Evolutionary conservation across 2,113 vertebrate species (phyloP).

Genomic region (Camelus bactrianus): DNA sequence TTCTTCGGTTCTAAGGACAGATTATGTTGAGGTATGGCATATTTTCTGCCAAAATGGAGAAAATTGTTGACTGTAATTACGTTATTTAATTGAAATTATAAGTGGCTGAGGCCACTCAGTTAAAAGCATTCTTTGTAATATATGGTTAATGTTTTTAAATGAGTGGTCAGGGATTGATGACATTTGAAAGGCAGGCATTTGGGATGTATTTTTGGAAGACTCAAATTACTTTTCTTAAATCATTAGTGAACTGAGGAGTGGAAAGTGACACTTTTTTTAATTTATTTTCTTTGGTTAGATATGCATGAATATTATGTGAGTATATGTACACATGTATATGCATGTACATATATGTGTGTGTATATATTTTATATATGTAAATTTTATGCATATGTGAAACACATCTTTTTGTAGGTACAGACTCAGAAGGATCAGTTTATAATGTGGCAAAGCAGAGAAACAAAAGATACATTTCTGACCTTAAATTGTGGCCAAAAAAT

Average conservation of each 20-base stretch:
- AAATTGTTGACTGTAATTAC: conserved; percentile 84
- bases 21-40: conserved; percentile 75
- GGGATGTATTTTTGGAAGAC: conserved; percentile 73
- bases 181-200: conserved; percentile 81
- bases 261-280: not conserved
- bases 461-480: not conserved
- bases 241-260: conserved; percentile 40
- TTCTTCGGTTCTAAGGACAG: conserved; percentile 70
- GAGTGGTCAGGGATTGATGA: conserved; percentile 76
- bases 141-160: conserved; percentile 63
- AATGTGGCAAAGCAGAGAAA: conserved; percentile 29
- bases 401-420: not conserved
- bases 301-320: not conserved
- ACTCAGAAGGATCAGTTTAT: not conserved
- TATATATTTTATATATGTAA: not conserved
- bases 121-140: conserved; percentile 81
- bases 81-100: conserved; percentile 84
- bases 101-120: conserved; percentile 81
- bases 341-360: not conserved
- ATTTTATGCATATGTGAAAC: not conserved
- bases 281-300: conserved; percentile 5
- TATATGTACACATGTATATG: not conserved
- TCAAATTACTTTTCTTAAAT: conserved; percentile 59
- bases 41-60: conserved; percentile 84
- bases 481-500: not conserved